Conservation (phyloP, 2,113 vertebrate genomes). For the Laterallus jamaicensis region DNA sequence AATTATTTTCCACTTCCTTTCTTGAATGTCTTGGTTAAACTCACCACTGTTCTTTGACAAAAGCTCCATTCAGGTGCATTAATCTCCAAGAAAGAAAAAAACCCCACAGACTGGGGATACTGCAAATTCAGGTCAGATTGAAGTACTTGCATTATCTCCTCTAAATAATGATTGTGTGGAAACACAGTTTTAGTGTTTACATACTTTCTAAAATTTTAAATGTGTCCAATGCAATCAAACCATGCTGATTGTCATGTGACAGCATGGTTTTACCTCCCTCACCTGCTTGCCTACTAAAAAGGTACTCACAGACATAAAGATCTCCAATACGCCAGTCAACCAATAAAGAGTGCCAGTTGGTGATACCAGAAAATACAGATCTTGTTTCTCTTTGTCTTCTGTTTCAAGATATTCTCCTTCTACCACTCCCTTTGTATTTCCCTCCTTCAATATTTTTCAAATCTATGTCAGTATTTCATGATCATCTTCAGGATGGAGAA, state of each 20-base stretch:
- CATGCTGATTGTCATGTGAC: background rate
- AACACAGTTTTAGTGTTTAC: background rate
- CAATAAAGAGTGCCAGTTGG: background rate
- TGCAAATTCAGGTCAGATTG: background rate
- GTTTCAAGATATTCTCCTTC: background rate
- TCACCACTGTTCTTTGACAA: background rate
- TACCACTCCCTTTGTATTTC: background rate
- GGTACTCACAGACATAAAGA: background rate
- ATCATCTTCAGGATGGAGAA: background rate
- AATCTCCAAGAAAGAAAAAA: background rate
- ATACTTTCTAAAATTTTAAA: background rate
- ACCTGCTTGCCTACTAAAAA: background rate
- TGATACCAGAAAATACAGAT: background rate
- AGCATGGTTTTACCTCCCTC: background rate
- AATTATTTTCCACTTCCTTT: background rate
- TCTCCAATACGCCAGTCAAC: background rate
- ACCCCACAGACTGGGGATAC: background rate
- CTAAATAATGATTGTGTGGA: background rate
- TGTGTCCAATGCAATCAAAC: background rate
- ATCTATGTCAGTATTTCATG: background rate
- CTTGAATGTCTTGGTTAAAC: background rate
- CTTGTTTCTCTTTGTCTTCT: background rate
- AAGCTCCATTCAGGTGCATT: background rate
- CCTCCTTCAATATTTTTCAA: background rate
- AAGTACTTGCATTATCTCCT: background rate